A percentile compares a stretch with the other conserved stretches of the same genome.
phyloP scores from a whole-genome alignment of 1,140 invertebrate species.

The Artemia franciscana region DNA sequence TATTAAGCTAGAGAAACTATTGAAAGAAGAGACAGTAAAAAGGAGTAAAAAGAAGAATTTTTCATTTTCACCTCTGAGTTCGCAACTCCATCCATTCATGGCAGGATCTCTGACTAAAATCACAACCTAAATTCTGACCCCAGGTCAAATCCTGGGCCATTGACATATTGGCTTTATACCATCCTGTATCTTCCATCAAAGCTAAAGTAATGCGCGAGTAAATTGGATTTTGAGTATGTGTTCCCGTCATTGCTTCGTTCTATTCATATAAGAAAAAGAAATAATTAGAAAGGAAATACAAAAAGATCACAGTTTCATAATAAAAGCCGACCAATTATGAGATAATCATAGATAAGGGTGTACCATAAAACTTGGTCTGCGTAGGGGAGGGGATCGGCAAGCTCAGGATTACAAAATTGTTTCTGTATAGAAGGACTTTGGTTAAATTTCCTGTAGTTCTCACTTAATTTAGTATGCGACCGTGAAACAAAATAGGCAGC shows the following conservation, averaged over 20 bases:
- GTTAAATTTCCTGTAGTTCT: too few species aligned
- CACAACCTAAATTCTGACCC: constrained; percentile 73
- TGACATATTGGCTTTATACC: constrained; percentile 60
- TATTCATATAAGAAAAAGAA: constrained; percentile 23
- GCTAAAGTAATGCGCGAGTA: constrained; percentile 89
- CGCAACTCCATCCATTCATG: constrained; percentile 77
- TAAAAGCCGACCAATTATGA: too few species aligned
- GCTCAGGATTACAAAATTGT: too few species aligned
- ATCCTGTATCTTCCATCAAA: constrained; percentile 89
- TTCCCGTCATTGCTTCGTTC: constrained; percentile 99
- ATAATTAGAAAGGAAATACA: constrained; percentile 2
- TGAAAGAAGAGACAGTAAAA: too few species aligned
- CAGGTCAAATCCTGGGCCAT: constrained; percentile 69
- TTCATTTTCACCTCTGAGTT: constrained; percentile 24
- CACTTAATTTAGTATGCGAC: too few species aligned
- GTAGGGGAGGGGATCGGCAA: too few species aligned
- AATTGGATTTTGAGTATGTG: constrained; percentile 92
- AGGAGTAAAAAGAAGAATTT: too few species aligned
- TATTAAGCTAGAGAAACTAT: too few species aligned
- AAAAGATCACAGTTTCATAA: neutral
- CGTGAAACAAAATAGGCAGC: too few species aligned
- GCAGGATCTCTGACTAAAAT: constrained; percentile 81
- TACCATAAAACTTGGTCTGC: too few species aligned
- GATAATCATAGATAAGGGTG: too few species aligned
- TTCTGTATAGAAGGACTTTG: too few species aligned